These are phyloP conservation scores for Catajapyx aquilonaris DNA, from an alignment of 1,140 invertebrate species.

Conservation along the genomic window DNA sequence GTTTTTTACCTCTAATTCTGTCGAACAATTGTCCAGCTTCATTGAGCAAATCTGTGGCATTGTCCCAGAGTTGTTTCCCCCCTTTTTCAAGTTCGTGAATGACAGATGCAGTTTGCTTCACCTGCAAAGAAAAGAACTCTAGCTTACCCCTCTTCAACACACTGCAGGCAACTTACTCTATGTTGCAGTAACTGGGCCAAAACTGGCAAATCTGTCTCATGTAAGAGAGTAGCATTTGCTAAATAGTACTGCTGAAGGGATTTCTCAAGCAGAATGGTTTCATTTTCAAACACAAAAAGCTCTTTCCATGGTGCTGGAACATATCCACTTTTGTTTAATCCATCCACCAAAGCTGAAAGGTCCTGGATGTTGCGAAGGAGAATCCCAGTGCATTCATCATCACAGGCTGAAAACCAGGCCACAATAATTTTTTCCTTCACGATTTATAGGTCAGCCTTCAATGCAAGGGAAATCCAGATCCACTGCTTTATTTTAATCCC, in stretches of 20 bases:
- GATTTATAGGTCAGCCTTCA: too few relatives aligned
- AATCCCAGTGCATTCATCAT: slow-evolving; percentile 71
- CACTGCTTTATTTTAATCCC: too few relatives aligned
- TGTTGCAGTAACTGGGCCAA: slow-evolving; percentile 15
- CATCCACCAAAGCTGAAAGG: slow-evolving; percentile 30
- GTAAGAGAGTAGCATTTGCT: too few relatives aligned
- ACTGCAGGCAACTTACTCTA: slow-evolving; percentile 1
- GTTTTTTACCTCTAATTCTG: slow-evolving; percentile 9
- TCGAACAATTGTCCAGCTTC: slow-evolving; percentile 11
- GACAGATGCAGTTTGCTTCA: slow-evolving; percentile 4
- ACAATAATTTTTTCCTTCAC: slow-evolving; percentile 8
- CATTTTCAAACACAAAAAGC: slow-evolving; percentile 26
- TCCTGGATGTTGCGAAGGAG: slow-evolving; percentile 50
- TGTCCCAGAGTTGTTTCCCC: slow-evolving; percentile 13
- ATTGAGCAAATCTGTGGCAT: slow-evolving; percentile 10
- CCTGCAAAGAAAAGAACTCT: background rate
- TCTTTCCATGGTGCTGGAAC: slow-evolving; percentile 51
- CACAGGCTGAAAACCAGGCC: slow-evolving; percentile 43
- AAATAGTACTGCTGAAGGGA: too few relatives aligned
- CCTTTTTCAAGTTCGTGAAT: slow-evolving; percentile 13
- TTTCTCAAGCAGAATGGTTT: too few relatives aligned
- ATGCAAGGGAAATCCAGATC: too few relatives aligned
- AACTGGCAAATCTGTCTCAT: too few relatives aligned
- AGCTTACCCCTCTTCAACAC: slow-evolving; percentile 2
- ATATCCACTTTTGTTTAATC: slow-evolving; percentile 32